Percentiles rank a stretch among this genome's conserved stretches.
Evolutionary conservation across 2,797 vertebrate genomes (phyloP).

Genomic region (Hypotaenidia philippensis): DNA sequence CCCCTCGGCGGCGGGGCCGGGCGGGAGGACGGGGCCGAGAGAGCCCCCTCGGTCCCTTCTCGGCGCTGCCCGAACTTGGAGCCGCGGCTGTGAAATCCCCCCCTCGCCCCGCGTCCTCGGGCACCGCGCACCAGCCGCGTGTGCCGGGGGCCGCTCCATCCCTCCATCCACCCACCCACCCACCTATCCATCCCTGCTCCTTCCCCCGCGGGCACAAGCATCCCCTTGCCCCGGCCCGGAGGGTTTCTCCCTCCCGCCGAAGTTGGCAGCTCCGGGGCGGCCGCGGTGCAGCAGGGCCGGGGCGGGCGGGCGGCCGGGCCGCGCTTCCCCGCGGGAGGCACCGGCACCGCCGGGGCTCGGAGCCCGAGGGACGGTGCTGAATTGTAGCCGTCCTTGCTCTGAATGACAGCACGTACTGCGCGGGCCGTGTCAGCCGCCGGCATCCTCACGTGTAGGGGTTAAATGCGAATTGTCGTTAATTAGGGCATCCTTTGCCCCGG

Average conservation of each 20-base stretch:
- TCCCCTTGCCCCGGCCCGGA: background rate
- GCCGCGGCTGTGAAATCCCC: background rate
- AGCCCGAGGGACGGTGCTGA: background rate
- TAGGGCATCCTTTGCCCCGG: background rate
- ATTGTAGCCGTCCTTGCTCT: background rate
- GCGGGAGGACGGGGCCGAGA: background rate
- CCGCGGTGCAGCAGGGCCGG: constrained; percentile 5
- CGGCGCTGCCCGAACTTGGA: background rate
- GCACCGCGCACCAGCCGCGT: background rate
- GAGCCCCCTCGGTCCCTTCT: background rate
- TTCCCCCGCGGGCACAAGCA: background rate
- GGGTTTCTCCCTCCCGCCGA: background rate
- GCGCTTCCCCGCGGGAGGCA: background rate
- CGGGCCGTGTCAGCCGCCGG: background rate
- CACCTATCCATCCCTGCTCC: accelerated
- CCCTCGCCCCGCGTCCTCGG: background rate
- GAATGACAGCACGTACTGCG: background rate
- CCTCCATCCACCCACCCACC: no score
- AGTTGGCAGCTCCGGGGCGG: background rate
- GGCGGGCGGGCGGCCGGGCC: background rate
- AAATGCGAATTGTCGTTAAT: background rate
- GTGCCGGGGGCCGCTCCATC: background rate
- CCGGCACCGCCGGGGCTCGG: background rate
- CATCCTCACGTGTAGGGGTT: background rate
- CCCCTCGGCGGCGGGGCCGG: background rate